Base-by-base conservation (phyloP, 92 coral and sea anemone genomes). In the Plumapathes pennacea region DNA sequence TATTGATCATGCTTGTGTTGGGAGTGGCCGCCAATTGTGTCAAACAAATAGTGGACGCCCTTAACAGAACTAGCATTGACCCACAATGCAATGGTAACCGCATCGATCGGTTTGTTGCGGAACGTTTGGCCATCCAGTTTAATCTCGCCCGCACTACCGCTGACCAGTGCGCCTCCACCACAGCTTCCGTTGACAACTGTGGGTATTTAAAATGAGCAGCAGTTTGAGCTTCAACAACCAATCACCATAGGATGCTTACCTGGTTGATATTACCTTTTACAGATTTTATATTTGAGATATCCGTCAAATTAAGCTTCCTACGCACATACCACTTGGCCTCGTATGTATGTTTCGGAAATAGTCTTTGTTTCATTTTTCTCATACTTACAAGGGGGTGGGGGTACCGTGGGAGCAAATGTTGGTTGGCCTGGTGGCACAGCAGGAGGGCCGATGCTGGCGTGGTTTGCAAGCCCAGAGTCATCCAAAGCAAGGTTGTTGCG, bases 21-120 rank as follows among this genome's bases (percentile, higher is more conserved):
- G 0, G 98, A 92, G 74, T 92, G 98, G 4, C 96, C 98, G 5
- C 98, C 98, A 50, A 84, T 86, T 21, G 98, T 92, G 44, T 71
- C 89, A 57, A 92, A 92, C 54, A 92, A 59, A 39, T 78, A 84
- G 50, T 92, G 96, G 3, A 39, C 44, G 1, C 96, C 96, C 49
- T 83, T 54, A n/a, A 92, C 77, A 18, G 84, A 77, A 12, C 86
- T 84, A 1, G 74, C 85, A 37, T 88, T 92, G 7, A 85, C 76
- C 98, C 98, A 92, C 29, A 92, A 19, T 28, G 98, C 98, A 26
- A 92, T 40, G 4, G 98, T 92, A 10, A 92, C 74, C 1, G 81
- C 96, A 46, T 92, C 94, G 14, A 90, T 85, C 11, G 98, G 98
- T 65, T 92, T 92, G 71, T 88, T 92, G 22, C 96, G 92, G 34